phyloP scores from a whole-genome alignment of 2,113 vertebrate genomes.

The Sylvilagus bachmani region DNA sequence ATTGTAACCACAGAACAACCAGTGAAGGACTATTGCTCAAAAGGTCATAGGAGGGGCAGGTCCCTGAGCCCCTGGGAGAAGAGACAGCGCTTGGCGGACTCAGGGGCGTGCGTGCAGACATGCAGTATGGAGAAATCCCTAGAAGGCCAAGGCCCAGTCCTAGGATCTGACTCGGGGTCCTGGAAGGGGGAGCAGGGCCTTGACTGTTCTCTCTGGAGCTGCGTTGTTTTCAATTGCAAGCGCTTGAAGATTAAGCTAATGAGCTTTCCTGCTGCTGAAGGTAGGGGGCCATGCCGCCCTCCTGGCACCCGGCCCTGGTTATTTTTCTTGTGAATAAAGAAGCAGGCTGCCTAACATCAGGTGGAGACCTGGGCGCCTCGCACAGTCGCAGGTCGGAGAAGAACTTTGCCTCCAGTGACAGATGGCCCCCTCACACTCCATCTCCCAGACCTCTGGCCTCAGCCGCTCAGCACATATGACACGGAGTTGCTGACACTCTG shows the following conservation, averaged over 20 bases:
- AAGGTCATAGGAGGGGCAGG: not conserved
- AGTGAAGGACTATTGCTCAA: not conserved
- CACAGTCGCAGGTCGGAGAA: slow-evolving; percentile 62
- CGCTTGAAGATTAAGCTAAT: slow-evolving; percentile 74
- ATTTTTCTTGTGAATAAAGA: slow-evolving; percentile 83
- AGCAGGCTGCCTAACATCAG: slow-evolving; percentile 80
- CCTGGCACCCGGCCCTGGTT: slow-evolving; percentile 68
- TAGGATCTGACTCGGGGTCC: fast-evolving
- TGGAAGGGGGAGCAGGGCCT: not conserved
- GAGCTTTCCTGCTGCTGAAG: slow-evolving; percentile 62
- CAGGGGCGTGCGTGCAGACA: too few species aligned
- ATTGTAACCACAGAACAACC: not conserved
- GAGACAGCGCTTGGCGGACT: not conserved
- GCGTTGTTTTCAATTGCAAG: slow-evolving; percentile 3
- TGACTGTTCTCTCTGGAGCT: not conserved
- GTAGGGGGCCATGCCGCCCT: slow-evolving; percentile 34
- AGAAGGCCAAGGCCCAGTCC: fast-evolving
- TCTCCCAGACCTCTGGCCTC: slow-evolving; percentile 74
- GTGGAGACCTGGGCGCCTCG: slow-evolving; percentile 72
- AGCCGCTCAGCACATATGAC: slow-evolving; percentile 49
- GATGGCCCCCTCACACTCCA: slow-evolving; percentile 72
- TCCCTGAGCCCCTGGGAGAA: not conserved
- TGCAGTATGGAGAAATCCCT: too few species aligned
- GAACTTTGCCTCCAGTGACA: slow-evolving; percentile 75
- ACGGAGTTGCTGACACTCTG: not conserved